These are phyloP conservation scores for Calosoma granatense DNA, from an alignment of 1,140 invertebrate species.

Conservation along the genomic window DNA sequence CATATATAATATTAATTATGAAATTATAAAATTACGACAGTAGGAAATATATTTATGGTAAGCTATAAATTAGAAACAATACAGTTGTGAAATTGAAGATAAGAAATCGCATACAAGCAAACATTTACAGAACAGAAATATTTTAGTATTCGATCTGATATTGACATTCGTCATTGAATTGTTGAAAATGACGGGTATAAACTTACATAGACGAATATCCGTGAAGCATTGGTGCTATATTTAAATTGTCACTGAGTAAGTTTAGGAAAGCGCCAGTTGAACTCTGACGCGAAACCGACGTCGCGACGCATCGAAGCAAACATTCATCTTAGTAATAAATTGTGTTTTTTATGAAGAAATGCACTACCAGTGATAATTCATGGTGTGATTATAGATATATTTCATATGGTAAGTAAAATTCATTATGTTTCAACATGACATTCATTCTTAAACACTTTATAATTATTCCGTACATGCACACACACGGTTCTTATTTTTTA, in stretches of 20 bases:
- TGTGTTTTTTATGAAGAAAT: not conserved
- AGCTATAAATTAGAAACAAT: too few relatives aligned
- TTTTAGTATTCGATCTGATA: too few relatives aligned
- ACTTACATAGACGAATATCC: not conserved
- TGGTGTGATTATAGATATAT: not conserved
- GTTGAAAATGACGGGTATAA: not conserved
- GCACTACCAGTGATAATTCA: not conserved
- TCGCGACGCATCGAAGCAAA: not conserved
- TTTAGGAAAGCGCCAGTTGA: not conserved
- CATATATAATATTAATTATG: too few relatives aligned
- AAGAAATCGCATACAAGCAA: too few relatives aligned
- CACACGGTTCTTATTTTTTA: too few relatives aligned
- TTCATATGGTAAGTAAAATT: not conserved
- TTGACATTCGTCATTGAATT: too few relatives aligned
- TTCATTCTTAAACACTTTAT: not conserved
- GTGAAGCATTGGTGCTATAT: not conserved
- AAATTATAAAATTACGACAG: too few relatives aligned
- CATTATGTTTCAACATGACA: not conserved
- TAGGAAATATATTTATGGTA: too few relatives aligned
- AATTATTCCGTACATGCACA: too few relatives aligned
- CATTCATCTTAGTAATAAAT: not conserved
- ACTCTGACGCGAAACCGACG: not conserved
- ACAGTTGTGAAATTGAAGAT: too few relatives aligned
- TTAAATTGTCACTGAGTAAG: not conserved
- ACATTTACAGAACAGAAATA: too few relatives aligned